phyloP scores from a whole-genome alignment of 2,113 vertebrate genomes.

The Danionella cerebrum region DNA sequence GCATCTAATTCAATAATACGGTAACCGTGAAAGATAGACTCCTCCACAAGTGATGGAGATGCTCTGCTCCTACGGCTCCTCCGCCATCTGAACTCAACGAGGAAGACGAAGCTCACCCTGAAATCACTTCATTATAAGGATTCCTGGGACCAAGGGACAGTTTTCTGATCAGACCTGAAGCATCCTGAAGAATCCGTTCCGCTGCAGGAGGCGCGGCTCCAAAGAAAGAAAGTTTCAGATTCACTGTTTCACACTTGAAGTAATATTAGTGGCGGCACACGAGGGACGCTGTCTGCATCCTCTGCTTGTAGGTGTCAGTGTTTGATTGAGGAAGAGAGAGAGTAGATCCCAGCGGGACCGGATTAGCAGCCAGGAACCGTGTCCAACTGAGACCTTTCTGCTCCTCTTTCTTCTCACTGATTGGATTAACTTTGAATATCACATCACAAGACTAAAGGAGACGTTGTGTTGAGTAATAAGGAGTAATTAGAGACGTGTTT shows the following conservation, averaged over 20 bases:
- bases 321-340: constrained; percentile 32
- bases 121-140: constrained; percentile 7
- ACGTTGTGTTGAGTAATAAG: too few relatives aligned
- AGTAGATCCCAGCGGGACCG: constrained; percentile 34
- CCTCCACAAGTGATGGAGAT: too few relatives aligned
- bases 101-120: too few relatives aligned
- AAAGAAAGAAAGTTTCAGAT: constrained; percentile 34
- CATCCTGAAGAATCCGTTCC: constrained; percentile 21
- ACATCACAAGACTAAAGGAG: too few relatives aligned
- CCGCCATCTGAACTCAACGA: too few relatives aligned
- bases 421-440: too few relatives aligned
- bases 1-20: too few relatives aligned
- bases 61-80: too few relatives aligned
- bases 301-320: constrained; percentile 45
- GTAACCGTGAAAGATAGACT: too few relatives aligned
- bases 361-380: constrained; percentile 40
- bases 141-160: constrained; percentile 22
- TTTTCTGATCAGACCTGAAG: too few relatives aligned
- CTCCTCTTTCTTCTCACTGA: background rate
- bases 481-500: too few relatives aligned
- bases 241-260: constrained; percentile 39
- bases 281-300: constrained; percentile 41
- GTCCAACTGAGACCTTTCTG: constrained; percentile 1
- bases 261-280: constrained; percentile 47
- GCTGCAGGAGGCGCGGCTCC: constrained; percentile 8